Base-by-base conservation (phyloP, 35 echinoderm and acorn worm species). In the Acanthaster planci region DNA sequence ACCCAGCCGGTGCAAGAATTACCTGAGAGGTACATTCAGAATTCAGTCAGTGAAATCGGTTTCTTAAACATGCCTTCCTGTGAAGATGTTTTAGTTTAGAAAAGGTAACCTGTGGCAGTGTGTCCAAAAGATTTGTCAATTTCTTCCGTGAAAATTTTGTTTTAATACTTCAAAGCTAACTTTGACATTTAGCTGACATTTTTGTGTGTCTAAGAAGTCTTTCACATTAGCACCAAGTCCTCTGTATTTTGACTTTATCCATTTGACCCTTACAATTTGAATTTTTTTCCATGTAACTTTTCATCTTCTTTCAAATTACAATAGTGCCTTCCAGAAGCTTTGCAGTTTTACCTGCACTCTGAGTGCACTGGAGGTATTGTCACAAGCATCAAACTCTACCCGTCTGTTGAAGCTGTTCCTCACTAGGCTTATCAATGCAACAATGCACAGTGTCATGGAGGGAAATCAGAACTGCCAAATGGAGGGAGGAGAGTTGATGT, bases 1-100 rank as follows among this genome's bases (percentile, higher is more conserved):
- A 93, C 95, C 0, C 95, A 97, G 56, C 60, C 92, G 16, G 23
- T 97, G 4, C 82, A 68, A 31, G 67, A 84, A 53, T 76, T 97
- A 53, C 87, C 84, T 2, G 77, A 89, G 31, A 90, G 82, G 95
- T 93, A 92, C 90, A 80, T 93, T 32, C 38, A 37, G 2, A n/a
- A 39, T 5, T 34, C 26, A 8, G 2, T 29, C 26, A 7, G 77
- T 39, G 36, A 78, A 5, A 5, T 37, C n/a, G n/a, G n/a, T 37
- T 37, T 9, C 38, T 78, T 4, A 78, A 78, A 35, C 30, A 40
- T 10, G 2, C 2, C 38, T 78, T n/a, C n/a, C n/a, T n/a, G n/a
- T n/a, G n/a, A n/a, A n/a, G n/a, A n/a, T n/a, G n/a, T n/a, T n/a
- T n/a, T n/a, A n/a, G n/a, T n/a, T n/a, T n/a, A n/a, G n/a, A n/a